phyloP scores from a whole-genome alignment of 2,113 vertebrate species.

The human region GRCh38 chr14:83664501-83665000 shows the following conservation, averaged over 20 bases:
- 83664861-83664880: not conserved
- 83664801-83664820: not conserved
- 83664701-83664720: not conserved
- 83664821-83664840: not conserved
- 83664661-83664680: conserved; percentile 24
- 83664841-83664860: fast-evolving
- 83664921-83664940: not conserved
- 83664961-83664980: not conserved
- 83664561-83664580: not conserved
- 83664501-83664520: not conserved
- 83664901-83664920: no score
- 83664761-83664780: not conserved
- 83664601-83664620: conserved; percentile 13
- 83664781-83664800: not conserved
- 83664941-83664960: not conserved
- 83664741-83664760: not conserved
- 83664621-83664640: conserved; percentile 54
- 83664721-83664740: not conserved
- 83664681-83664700: not conserved
- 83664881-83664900: not conserved
- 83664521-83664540: not conserved
- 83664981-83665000: not conserved
- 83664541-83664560: not conserved
- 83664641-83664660: conserved; percentile 13
- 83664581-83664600: not conserved